Conservation (phyloP, 2,888 invertebrate species). For the Pemphredon lugubris region DNA sequence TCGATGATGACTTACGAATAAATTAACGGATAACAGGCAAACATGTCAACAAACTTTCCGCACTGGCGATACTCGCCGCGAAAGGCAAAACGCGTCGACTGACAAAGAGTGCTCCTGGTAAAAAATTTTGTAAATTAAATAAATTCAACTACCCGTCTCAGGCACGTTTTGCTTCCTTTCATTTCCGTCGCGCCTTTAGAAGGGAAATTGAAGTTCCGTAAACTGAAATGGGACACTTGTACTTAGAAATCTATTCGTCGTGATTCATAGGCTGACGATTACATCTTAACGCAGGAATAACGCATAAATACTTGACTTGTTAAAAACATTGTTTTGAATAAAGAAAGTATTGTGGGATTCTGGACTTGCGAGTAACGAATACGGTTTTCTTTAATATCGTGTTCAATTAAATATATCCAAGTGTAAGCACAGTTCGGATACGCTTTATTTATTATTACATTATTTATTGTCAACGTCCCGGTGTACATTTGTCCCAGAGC, state of each 20-base stretch:
- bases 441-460: no score
- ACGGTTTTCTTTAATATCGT: no score
- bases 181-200: not conserved
- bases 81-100: constrained; percentile 72
- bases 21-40: constrained; percentile 55
- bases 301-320: not conserved
- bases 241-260: no score
- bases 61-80: constrained; percentile 67
- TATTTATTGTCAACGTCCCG: no score
- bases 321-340: no score
- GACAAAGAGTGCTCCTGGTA: constrained; percentile 76
- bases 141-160: not conserved
- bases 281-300: no score
- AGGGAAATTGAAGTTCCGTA: not conserved
- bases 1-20: not conserved
- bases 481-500: no score
- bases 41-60: constrained; percentile 67
- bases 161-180: not conserved
- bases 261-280: no score
- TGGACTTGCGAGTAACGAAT: no score
- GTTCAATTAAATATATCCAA: no score
- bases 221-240: not conserved
- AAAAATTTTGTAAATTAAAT: constrained; percentile 43
- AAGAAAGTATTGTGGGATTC: no score
- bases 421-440: no score